Base-by-base conservation (phyloP, 2,113 vertebrate species). In the Erinaceus europaeus region DNA sequence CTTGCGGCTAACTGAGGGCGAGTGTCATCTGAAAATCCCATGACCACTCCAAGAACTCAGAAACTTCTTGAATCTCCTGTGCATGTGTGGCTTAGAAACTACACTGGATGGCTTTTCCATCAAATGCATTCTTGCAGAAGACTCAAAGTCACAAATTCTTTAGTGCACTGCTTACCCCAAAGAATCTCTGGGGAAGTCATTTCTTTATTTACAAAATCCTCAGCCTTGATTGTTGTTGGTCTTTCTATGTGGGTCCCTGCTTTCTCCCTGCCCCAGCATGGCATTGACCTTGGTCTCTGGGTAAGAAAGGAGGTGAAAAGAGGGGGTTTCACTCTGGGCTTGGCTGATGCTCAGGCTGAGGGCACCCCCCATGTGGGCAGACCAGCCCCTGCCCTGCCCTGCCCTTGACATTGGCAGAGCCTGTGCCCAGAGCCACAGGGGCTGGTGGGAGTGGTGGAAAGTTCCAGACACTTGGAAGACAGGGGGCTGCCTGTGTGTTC, bases 61-160 rank as follows among this genome's bases (percentile, higher is more conserved):
- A 90, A 36, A 88, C 71, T 82, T 65, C 76, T 0, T 23, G 76
- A 6, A 46, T 32, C 1, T 64, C 87, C 96, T 87, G 87, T 42
- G 29, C 77, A 72, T 4, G 74, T 61, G 69, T 55, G 62, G 64
- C 89, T 73, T 17, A 29, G 53, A 73, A 90, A n/a, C 61, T 0
- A 2, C 25, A 48, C 68, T 55, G 0, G 0, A 46, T 73, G 75
- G 61, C 68, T 57, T 44, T 84, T 84, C 67, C 50, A 74, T 89
- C 91, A 62, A 65, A 61, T 74, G 55, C 44, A 83, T 64, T n/a
- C 91, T 90, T 83, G 77, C 48, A 68, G 61, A 34, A 52, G 78
- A 75, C 84, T 84, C 92, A 50, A 90, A 91, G 72, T 62, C 13
- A 6, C n/a, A 61, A 4, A 15, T 61, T 12, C 17, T 25, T 57